Evolutionary conservation across 2,797 vertebrate species (phyloP).

Genomic region (Enteromius thamalakanensis): DNA sequence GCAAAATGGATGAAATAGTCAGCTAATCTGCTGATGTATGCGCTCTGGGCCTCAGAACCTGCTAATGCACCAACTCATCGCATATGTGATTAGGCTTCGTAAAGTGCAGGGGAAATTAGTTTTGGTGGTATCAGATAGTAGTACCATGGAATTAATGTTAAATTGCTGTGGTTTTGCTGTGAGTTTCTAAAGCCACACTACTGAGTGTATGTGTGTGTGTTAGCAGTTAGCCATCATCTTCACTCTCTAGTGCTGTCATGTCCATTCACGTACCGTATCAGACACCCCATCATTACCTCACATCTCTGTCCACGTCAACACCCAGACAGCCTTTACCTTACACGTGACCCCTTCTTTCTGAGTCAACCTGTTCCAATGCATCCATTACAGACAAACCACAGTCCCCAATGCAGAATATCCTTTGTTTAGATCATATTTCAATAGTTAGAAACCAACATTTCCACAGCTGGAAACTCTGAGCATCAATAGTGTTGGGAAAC

Average conservation of each 20-base stretch:
- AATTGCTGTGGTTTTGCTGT: not conserved
- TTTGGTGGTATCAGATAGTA: not conserved
- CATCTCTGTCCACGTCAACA: conserved; percentile 27
- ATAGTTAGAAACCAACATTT: not conserved
- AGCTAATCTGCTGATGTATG: conserved; percentile 51
- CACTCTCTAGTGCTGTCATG: conserved; percentile 34
- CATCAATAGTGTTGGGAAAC: not conserved
- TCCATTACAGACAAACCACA: not conserved
- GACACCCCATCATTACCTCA: conserved; percentile 18
- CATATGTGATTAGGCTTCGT: conserved; percentile 8
- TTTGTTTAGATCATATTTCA: not conserved
- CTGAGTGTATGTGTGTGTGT: not conserved
- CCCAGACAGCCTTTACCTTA: conserved; percentile 23
- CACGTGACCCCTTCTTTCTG: not conserved
- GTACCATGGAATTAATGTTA: not conserved
- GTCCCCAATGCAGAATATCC: not conserved
- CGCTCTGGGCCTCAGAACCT: conserved; percentile 25
- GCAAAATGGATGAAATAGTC: conserved; percentile 51
- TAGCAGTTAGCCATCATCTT: conserved; percentile 6
- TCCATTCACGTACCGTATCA: conserved; percentile 21
- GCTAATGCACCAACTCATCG: conserved; percentile 43
- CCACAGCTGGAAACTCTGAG: not conserved
- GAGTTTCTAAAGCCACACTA: not conserved
- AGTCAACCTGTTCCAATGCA: not conserved
- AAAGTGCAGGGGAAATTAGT: not conserved